Conservation (phyloP, 2,797 vertebrate species). For the Petrocephalus sullivani region DNA sequence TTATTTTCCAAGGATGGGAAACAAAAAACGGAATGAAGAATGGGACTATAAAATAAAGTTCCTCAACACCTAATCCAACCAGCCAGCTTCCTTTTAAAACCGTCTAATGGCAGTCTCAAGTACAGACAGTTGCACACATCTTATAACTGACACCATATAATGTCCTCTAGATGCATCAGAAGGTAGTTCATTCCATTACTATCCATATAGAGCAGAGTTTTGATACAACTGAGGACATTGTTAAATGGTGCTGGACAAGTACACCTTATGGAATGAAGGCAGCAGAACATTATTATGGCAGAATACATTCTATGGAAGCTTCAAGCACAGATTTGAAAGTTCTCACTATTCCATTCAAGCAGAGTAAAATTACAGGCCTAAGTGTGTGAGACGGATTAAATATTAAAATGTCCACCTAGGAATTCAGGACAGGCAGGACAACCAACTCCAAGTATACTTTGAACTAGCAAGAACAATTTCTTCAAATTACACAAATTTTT, state of each 20-base stretch:
- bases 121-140: slow-evolving; percentile 16
- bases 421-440: background rate
- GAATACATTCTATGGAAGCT: background rate
- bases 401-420: background rate
- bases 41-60: slow-evolving; percentile 29
- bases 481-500: background rate
- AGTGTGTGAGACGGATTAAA: background rate
- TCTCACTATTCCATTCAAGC: background rate
- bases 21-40: slow-evolving; percentile 28
- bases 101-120: slow-evolving; percentile 29
- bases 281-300: background rate
- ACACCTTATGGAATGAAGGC: background rate
- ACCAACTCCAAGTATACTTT: background rate
- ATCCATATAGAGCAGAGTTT: slow-evolving; percentile 1
- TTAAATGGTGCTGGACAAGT: background rate
- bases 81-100: slow-evolving; percentile 31
- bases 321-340: background rate
- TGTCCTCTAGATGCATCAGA: background rate
- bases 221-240: background rate
- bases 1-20: slow-evolving; percentile 34
- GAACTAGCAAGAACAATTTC: background rate
- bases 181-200: slow-evolving; percentile 18
- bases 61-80: slow-evolving; percentile 24
- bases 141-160: background rate
- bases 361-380: background rate